Evolutionary conservation across 1,140 invertebrate genomes (phyloP).

Genomic region (Ectropis grisescens): DNA sequence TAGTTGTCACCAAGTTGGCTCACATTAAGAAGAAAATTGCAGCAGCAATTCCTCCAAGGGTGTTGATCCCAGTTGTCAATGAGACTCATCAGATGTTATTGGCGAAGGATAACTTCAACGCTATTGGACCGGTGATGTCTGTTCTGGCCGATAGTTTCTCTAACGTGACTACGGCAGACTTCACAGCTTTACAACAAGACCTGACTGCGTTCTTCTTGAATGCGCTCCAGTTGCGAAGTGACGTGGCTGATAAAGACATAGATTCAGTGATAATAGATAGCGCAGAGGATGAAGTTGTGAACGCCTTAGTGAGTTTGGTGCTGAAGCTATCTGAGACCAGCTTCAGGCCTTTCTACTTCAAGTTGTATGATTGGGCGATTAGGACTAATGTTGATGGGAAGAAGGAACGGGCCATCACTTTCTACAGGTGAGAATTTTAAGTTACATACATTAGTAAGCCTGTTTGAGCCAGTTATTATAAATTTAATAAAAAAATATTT

Average conservation of each 20-base stretch:
- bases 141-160: constrained; percentile 80
- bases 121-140: constrained; percentile 79
- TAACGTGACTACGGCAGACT: constrained; percentile 71
- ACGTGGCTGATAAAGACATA: constrained; percentile 39
- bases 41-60: constrained; percentile 76
- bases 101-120: constrained; percentile 71
- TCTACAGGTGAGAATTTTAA: constrained; percentile 84
- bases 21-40: constrained; percentile 79
- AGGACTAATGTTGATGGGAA: constrained; percentile 70
- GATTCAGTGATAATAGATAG: constrained; percentile 41
- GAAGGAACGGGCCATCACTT: constrained; percentile 79
- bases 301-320: constrained; percentile 82
- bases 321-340: constrained; percentile 90
- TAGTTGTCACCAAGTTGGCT: constrained; percentile 72
- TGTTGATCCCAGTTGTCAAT: constrained; percentile 82
- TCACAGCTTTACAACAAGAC: constrained; percentile 75
- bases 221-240: constrained; percentile 78
- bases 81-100: constrained; percentile 76
- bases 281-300: constrained; percentile 80
- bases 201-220: constrained; percentile 82
- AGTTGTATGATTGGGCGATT: constrained; percentile 88
- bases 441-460: no score
- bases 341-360: constrained; percentile 89
- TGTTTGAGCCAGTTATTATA: no score
- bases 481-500: constrained; percentile 5